These are phyloP conservation scores for Agrilus mali DNA, from an alignment of 2,888 invertebrate genomes.

Conservation along the genomic window DNA sequence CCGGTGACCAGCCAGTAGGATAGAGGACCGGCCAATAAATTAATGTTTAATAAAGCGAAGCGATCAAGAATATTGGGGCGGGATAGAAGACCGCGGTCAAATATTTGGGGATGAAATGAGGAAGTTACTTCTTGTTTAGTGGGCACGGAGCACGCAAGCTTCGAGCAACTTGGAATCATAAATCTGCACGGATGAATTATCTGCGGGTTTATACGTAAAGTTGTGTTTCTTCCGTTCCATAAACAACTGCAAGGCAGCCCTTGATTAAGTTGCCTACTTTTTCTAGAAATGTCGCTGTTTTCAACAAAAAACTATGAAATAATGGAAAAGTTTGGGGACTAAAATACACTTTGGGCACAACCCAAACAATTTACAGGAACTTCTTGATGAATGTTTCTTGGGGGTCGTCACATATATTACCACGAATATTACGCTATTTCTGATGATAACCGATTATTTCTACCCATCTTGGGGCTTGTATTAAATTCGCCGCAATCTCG, in stretches of 20 bases:
- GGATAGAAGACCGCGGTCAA: constrained; percentile 16
- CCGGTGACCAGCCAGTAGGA: too few species aligned
- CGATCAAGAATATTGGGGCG: constrained; percentile 11
- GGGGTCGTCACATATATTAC: too few species aligned
- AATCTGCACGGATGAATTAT: constrained; percentile 23
- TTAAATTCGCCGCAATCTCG: too few species aligned
- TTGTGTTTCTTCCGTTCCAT: constrained; percentile 20
- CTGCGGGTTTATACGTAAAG: constrained; percentile 19
- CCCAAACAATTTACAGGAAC: too few species aligned
- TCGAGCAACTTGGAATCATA: constrained; percentile 21
- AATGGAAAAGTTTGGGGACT: too few species aligned
- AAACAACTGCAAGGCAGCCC: constrained; percentile 19
- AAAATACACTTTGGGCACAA: too few species aligned
- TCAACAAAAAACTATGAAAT: constrained; percentile 1
- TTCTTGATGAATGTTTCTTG: too few species aligned
- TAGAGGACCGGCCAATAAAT: constrained; percentile 19
- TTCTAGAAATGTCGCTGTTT: constrained; percentile 18
- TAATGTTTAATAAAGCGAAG: constrained; percentile 24
- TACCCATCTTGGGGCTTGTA: too few species aligned
- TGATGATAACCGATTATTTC: too few species aligned
- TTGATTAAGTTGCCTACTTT: constrained; percentile 25
- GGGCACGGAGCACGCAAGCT: constrained; percentile 17
- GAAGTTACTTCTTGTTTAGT: constrained; percentile 15
- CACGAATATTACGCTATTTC: too few species aligned
- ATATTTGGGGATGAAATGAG: constrained; percentile 18